phyloP scores from a whole-genome alignment of 2,113 vertebrate species.

The Platysteira castanea region DNA sequence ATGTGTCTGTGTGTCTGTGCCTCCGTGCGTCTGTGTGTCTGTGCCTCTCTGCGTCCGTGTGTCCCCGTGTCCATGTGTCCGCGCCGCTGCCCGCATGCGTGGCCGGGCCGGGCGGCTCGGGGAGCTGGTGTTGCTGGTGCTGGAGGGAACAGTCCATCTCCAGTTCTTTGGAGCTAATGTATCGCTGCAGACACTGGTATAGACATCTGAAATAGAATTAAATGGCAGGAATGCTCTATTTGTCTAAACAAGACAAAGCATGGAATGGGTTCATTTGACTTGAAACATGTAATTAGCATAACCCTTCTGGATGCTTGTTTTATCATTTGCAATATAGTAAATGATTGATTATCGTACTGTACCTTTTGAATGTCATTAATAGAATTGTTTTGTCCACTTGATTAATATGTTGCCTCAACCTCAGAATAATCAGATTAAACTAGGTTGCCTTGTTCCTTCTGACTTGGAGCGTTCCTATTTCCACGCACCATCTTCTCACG shows the following conservation, averaged over 20 bases:
- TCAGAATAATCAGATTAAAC: constrained; percentile 40
- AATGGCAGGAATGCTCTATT: constrained; percentile 33
- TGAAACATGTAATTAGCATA: constrained; percentile 62
- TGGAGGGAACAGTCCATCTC: background rate
- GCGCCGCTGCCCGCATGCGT: accelerated
- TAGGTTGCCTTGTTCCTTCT: background rate
- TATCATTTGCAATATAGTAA: constrained; percentile 62
- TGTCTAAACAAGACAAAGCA: constrained; percentile 57
- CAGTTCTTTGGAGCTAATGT: background rate
- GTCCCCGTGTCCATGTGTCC: accelerated
- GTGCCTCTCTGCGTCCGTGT: background rate
- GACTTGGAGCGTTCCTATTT: background rate
- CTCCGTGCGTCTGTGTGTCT: background rate
- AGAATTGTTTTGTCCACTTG: constrained; percentile 64
- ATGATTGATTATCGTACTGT: constrained; percentile 62
- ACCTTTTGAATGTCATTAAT: constrained; percentile 66
- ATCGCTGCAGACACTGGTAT: constrained; percentile 16
- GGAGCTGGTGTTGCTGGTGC: accelerated
- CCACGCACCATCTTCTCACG: background rate
- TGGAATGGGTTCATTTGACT: constrained; percentile 47
- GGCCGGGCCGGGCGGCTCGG: accelerated
- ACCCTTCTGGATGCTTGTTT: constrained; percentile 66
- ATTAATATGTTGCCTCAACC: constrained; percentile 62
- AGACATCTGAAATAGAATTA: constrained; percentile 46
- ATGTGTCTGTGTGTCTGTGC: too few relatives aligned